A percentile compares a stretch with the other conserved stretches of the same genome.
Evolutionary conservation across 2,888 invertebrate species (phyloP).

Genomic region (Automeris io): DNA sequence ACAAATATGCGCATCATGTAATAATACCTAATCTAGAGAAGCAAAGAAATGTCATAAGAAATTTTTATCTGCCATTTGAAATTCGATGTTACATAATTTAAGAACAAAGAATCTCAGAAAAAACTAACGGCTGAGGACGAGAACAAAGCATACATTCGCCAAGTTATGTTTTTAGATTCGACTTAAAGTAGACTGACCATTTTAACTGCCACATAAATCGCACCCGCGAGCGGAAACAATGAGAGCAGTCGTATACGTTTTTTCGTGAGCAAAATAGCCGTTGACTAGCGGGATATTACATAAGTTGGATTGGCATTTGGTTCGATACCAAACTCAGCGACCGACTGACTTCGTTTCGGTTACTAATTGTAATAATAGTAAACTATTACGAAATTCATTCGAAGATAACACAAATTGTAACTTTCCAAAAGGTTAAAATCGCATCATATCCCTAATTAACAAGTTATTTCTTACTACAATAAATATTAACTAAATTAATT

Average conservation of each 20-base stretch:
- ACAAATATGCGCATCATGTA: no score
- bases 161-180: slow-evolving; percentile 52
- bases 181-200: slow-evolving; percentile 50
- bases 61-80: slow-evolving; percentile 47
- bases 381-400: neutral
- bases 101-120: slow-evolving; percentile 62
- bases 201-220: slow-evolving; percentile 70
- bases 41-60: no score
- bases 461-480: neutral
- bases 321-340: slow-evolving; percentile 32
- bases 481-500: no score
- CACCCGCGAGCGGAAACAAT: slow-evolving; percentile 57
- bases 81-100: slow-evolving; percentile 63
- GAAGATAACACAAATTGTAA: neutral
- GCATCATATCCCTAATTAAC: neutral
- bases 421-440: slow-evolving; percentile 1
- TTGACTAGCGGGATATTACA: slow-evolving; percentile 45
- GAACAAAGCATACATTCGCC: slow-evolving; percentile 57
- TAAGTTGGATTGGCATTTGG: slow-evolving; percentile 39
- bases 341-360: slow-evolving; percentile 29
- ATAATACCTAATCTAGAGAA: no score
- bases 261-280: slow-evolving; percentile 38
- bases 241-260: slow-evolving; percentile 47
- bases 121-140: slow-evolving; percentile 45
- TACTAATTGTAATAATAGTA: slow-evolving; percentile 4